Percentiles rank a stretch among this genome's conserved stretches.
phyloP scores from a whole-genome alignment of 2,113 vertebrate genomes.

The Erythrocercus mccallii region DNA sequence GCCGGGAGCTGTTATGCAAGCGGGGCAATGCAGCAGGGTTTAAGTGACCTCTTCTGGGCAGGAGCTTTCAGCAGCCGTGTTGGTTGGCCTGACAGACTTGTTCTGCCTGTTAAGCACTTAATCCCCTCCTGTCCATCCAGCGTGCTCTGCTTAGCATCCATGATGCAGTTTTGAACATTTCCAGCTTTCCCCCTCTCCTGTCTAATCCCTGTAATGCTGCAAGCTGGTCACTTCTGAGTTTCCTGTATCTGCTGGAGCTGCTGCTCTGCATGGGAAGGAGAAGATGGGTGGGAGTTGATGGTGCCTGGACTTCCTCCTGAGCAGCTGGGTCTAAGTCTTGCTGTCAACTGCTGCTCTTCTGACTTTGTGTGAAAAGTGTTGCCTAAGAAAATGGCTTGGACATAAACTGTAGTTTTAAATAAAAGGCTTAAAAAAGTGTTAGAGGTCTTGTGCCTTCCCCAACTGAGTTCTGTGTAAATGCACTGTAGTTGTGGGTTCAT shows the following conservation, averaged over 20 bases:
- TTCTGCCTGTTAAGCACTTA: constrained; percentile 45
- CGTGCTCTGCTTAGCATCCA: neutral
- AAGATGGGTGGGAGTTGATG: neutral
- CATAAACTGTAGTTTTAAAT: neutral
- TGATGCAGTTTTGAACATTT: neutral
- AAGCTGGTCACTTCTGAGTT: neutral
- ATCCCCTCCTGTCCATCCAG: constrained; percentile 41
- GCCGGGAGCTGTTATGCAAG: neutral
- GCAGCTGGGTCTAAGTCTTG: neutral
- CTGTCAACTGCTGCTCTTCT: neutral
- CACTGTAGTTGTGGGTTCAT: neutral
- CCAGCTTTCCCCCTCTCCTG: neutral
- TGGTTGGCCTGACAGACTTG: neutral
- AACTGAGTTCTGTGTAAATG: neutral
- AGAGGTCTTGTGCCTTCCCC: neutral
- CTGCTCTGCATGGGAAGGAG: neutral
- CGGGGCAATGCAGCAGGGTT: neutral
- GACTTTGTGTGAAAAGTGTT: neutral
- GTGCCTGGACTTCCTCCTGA: neutral
- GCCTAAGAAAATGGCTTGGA: neutral
- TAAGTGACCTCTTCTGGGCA: neutral
- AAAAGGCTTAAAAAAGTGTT: neutral
- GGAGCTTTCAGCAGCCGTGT: neutral
- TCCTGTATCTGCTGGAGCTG: neutral
- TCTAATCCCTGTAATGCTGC: constrained; percentile 12